Evolutionary conservation across 1,140 invertebrate genomes (phyloP), one percentile per base, ranked within the genome.

Genomic region (Lasioglossum baleicum): DNA sequence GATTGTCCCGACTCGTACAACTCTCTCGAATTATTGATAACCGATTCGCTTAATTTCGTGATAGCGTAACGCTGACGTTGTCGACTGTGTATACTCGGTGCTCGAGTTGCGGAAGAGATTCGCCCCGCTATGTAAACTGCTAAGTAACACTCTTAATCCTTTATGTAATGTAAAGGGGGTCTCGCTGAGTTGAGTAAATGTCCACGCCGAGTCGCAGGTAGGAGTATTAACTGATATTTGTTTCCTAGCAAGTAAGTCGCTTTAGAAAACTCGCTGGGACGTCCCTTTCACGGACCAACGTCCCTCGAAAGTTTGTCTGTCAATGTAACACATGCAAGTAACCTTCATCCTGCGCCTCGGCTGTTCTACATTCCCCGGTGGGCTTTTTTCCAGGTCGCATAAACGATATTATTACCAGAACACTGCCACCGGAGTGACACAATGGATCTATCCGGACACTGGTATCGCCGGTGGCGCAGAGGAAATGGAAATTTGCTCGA

Each of bases 321-420:
- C 31, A 80, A 72, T 82, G 81, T 82, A 86, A 74, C 56, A 58
- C 68, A 79, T 79, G 69, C 76, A 79, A 79, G 35, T 84, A 80
- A 79, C 71, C 35, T 81, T 31, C 82, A 64, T 35, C 79, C 31
- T 84, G 61, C 70, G 89, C 86, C 88, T 87, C 91, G 87, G 61
- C 20, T 80, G 65, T 80, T 56, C 89, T 88, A 89, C 88, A 91
- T 91, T 88, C 35, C 4, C 90, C 90, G 88, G 88, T 58, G 89
- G 92, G 89, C 90, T 87, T 91, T 90, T 86, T 94, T 94, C 89
- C 94, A 96, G 95, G 90, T 93, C 92, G 82, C 94, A 95, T 94
- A 96, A 95, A 90, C 93, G 95, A 79, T 96, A 96, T 92, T 96
- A 94, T 92, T 96, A 96, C 92, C 94, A 93, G 85, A 95, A 96